Base-by-base conservation (phyloP, 2,888 invertebrate genomes). In the Leptopilina drosophilae region DNA sequence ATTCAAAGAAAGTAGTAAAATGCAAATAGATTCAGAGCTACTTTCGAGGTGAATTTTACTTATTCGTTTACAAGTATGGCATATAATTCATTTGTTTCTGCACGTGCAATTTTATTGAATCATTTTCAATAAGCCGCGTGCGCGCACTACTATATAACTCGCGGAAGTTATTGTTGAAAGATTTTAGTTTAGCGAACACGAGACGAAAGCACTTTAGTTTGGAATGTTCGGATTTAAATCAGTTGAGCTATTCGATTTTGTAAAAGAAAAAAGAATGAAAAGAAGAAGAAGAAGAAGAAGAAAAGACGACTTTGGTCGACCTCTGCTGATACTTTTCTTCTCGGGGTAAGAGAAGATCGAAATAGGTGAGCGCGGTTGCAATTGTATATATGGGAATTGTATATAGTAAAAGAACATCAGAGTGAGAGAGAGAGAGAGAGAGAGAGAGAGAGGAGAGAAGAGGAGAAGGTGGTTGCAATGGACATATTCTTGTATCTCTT, bases 181-280 rank as follows among this genome's bases (percentile, higher is more conserved):
- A 53, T 49, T 49, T 69, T 69, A 69, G 49, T 15, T 53, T 49
- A 69, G 69, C 46, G 46, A 49, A 59, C 33, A n/a, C 46, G 20
- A 69, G 66, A 12, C 64, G n/a, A n/a, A 69, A 20, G 49, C 49
- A 69, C 26, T 53, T 69, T 26, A 53, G 53, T 69, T 69, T 69
- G 69, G 26, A 53, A 69, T 26, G 69, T 69, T 53, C 20, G 69
- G 26, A 69, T 69, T 69, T 53, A 69, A 69, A 69, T 69, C 69
- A 26, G 53, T 69, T 49, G 49, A 15, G 49, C 53, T 69, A 69
- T 49, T 69, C 69, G 69, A 26, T 53, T 69, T 26, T 20, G 20
- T 7, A 66, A 6, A 65, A 66, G 14, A 42, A 42, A 8, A 42
- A 20, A 20, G 20, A 6, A 65, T 15, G 7, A 42, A 7, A 8